A percentile compares a stretch with the other conserved stretches of the same genome.
Evolutionary conservation across 2,113 vertebrate genomes (phyloP).

Genomic region (Passer montanus): DNA sequence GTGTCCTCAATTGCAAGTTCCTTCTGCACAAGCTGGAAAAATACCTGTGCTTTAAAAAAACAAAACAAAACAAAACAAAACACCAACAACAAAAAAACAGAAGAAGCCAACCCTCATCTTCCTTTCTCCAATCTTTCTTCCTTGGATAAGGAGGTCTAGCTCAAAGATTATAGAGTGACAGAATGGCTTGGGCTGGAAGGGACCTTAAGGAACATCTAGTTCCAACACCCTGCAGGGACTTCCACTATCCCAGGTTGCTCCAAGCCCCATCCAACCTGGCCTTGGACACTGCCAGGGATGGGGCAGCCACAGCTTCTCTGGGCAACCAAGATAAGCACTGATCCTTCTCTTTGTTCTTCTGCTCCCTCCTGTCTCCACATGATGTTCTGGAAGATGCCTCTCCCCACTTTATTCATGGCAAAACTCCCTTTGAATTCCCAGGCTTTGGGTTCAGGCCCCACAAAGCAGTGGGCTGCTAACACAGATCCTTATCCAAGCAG

Average conservation of each 20-base stretch:
- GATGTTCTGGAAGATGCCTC: fast-evolving
- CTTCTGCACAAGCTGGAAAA: not conserved
- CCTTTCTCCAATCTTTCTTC: not conserved
- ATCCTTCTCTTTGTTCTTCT: not conserved
- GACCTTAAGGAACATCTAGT: not conserved
- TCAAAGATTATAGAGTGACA: not conserved
- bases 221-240: not conserved
- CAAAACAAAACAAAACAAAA: too few species aligned
- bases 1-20: not conserved
- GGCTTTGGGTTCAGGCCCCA: not conserved
- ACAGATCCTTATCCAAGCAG: not conserved
- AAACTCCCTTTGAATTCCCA: not conserved
- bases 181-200: not conserved
- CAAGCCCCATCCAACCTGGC: not conserved
- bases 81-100: not conserved
- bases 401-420: not conserved
- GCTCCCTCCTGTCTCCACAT: not conserved
- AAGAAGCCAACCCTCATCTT: not conserved
- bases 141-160: not conserved
- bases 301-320: not conserved
- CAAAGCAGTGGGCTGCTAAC: not conserved
- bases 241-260: not conserved
- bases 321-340: not conserved
- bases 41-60: too few species aligned
- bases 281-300: not conserved